Evolutionary conservation across 2,113 vertebrate genomes (phyloP).

Genomic region (Albula goreensis): DNA sequence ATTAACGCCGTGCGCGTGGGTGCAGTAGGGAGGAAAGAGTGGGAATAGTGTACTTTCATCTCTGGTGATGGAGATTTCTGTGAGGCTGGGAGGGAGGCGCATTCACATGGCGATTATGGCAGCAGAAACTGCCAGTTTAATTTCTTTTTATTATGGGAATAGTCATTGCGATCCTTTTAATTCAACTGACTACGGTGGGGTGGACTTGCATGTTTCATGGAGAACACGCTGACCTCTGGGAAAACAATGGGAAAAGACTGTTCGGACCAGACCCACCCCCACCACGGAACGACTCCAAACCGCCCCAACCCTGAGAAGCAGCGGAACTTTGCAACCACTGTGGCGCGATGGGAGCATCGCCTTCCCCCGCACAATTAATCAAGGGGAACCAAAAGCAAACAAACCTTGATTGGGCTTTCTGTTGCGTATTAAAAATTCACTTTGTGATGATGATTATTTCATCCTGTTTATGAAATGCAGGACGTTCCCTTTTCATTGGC

Average conservation of each 20-base stretch:
- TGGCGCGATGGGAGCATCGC: not conserved
- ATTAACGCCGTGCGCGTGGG: constrained; percentile 31
- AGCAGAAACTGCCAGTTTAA: constrained; percentile 1
- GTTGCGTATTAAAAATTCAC: not conserved
- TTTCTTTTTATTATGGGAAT: not conserved
- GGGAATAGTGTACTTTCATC: not conserved
- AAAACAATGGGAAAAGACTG: not conserved
- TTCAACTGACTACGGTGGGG: no score
- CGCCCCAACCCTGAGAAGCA: not conserved
- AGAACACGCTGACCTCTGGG: not conserved
- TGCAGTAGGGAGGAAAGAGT: not conserved
- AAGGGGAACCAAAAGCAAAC: not conserved
- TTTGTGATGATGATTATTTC: not conserved
- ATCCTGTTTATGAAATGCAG: no score
- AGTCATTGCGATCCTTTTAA: constrained; percentile 3
- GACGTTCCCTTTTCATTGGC: no score
- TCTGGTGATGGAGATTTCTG: constrained; percentile 9
- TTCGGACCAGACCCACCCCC: not conserved
- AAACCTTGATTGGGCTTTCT: not conserved
- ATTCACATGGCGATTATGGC: constrained; percentile 11
- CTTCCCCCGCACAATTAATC: not conserved
- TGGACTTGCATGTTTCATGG: not conserved
- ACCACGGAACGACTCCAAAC: not conserved
- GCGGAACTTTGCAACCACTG: not conserved
- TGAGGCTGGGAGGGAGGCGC: constrained; percentile 6